Conservation (phyloP, 2,113 vertebrate species). For the Capreolus pygargus region DNA sequence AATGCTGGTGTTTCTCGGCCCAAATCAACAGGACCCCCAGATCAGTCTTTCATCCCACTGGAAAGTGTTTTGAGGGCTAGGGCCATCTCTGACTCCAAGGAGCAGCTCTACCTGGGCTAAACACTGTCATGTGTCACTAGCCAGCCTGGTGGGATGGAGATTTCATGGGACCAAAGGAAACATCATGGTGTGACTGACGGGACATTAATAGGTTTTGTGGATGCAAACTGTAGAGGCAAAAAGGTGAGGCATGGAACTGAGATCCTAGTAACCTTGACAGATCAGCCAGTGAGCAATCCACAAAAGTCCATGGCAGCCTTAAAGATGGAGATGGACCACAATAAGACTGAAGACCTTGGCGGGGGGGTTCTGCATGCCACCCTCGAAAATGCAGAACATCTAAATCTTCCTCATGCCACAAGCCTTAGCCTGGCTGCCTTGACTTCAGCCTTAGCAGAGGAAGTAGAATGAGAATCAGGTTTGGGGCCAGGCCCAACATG, state of each 20-base stretch:
- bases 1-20: background rate
- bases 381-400: background rate
- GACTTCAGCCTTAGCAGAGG: background rate
- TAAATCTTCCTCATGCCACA: background rate
- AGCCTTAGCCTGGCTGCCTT: background rate
- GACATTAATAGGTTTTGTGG: background rate
- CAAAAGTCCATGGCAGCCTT: background rate
- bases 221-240: background rate
- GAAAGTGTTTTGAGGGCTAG: background rate
- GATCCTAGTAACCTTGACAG: background rate
- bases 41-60: background rate
- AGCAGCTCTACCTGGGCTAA: background rate
- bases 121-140: background rate
- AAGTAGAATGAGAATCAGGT: background rate
- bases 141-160: background rate
- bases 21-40: background rate
- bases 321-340: background rate
- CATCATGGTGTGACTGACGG: background rate
- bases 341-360: background rate
- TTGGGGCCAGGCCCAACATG: background rate
- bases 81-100: background rate
- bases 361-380: no score
- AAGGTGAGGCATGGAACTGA: background rate
- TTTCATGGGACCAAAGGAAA: background rate
- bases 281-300: background rate